phyloP scores from a whole-genome alignment of 2,113 vertebrate species.

The Aldabrachelys gigantea region DNA sequence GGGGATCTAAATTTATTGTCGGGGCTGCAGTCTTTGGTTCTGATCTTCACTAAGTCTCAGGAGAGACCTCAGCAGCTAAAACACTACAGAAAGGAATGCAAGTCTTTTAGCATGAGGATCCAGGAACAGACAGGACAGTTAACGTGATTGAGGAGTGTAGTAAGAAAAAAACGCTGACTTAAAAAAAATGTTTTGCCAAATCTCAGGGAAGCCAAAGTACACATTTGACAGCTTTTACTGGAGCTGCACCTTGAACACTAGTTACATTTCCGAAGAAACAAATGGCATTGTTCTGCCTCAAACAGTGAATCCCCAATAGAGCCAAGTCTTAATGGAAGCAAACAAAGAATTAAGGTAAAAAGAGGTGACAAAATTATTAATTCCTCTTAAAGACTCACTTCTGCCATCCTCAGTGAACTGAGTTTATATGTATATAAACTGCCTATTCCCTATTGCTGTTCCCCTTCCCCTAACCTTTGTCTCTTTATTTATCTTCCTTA shows the following conservation, averaged over 20 bases:
- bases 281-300: neutral
- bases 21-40: neutral
- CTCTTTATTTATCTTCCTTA: neutral
- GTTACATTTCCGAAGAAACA: neutral
- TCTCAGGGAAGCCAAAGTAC: neutral
- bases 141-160: neutral
- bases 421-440: neutral
- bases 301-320: accelerated
- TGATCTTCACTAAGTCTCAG: neutral
- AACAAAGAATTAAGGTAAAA: neutral
- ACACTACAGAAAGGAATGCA: neutral
- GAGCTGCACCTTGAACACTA: neutral
- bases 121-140: neutral
- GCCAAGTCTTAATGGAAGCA: neutral
- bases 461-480: neutral
- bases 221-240: neutral
- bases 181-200: neutral
- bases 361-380: neutral
- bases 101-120: neutral
- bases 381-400: neutral
- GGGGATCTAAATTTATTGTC: neutral
- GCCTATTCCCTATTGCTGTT: neutral
- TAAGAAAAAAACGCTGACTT: neutral
- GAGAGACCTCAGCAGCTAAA: neutral
- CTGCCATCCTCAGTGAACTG: neutral